These are phyloP conservation scores for Barypeithes pellucidus DNA, from an alignment of 2,888 invertebrate species.

Conservation along the genomic window DNA sequence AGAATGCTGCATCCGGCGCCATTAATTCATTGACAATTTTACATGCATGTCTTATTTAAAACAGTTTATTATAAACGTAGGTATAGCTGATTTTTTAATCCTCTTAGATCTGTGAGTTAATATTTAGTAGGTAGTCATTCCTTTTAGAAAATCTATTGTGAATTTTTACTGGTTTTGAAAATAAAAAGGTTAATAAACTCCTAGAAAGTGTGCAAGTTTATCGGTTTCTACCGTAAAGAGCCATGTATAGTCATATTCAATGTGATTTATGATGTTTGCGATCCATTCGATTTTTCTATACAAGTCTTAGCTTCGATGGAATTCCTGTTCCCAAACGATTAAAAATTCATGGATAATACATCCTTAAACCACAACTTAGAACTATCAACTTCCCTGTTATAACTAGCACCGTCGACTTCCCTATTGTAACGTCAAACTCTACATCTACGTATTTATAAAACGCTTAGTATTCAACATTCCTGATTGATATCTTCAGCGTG, in stretches of 20 bases:
- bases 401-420: background rate
- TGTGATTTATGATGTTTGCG: too few species aligned
- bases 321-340: too few species aligned
- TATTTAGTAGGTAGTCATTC: background rate
- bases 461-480: slow-evolving; percentile 35
- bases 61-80: background rate
- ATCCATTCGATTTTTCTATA: too few species aligned
- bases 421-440: slow-evolving; percentile 22
- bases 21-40: background rate
- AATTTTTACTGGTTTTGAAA: slow-evolving; percentile 1
- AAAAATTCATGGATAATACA: background rate
- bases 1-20: slow-evolving; percentile 7
- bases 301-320: too few species aligned
- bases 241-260: too few species aligned
- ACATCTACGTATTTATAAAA: slow-evolving; percentile 13
- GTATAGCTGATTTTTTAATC: slow-evolving; percentile 10
- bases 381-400: slow-evolving; percentile 8
- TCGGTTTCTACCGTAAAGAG: too few species aligned
- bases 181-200: slow-evolving; percentile 15
- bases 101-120: background rate
- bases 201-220: too few species aligned
- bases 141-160: background rate
- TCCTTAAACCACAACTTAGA: background rate
- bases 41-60: background rate
- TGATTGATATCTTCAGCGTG: slow-evolving; percentile 39